A percentile compares a stretch with the other conserved stretches of the same genome.
Conservation (phyloP, 2,888 invertebrate genomes). For the Deroplatys truncata region DNA sequence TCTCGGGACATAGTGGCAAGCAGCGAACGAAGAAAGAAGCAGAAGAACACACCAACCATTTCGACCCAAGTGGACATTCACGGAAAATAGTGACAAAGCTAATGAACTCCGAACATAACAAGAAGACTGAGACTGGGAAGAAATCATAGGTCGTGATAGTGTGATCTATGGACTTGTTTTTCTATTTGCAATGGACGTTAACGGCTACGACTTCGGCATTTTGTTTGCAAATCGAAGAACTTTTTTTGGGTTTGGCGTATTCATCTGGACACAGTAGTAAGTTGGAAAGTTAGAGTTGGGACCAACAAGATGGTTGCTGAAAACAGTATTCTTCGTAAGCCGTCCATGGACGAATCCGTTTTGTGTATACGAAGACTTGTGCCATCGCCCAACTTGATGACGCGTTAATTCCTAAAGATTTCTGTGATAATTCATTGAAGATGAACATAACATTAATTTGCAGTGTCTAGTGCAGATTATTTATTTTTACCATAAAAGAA, state of each 20-base stretch:
- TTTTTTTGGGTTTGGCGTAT: background rate
- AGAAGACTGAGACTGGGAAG: slow-evolving; percentile 48
- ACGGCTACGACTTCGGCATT: background rate
- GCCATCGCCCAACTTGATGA: background rate
- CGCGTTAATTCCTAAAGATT: background rate
- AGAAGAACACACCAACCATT: slow-evolving; percentile 82
- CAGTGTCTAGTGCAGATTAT: background rate
- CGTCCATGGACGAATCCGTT: background rate
- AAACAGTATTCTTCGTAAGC: background rate
- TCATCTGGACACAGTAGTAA: background rate
- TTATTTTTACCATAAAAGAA: background rate
- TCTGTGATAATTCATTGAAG: slow-evolving; percentile 9
- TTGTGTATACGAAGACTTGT: background rate
- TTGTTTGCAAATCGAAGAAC: background rate
- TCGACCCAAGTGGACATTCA: slow-evolving; percentile 89
- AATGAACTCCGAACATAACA: slow-evolving; percentile 78
- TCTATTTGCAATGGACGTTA: background rate
- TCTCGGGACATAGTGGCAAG: slow-evolving; percentile 84
- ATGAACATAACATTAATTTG: background rate
- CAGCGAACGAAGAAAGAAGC: slow-evolving; percentile 87
- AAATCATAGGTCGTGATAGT: background rate
- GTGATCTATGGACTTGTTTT: background rate
- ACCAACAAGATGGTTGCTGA: background rate
- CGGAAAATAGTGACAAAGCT: slow-evolving; percentile 85
- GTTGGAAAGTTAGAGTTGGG: background rate